These are phyloP conservation scores for Zaprionus ghesquierei DNA, from an alignment of 1,140 invertebrate species.

Conservation along the genomic window DNA sequence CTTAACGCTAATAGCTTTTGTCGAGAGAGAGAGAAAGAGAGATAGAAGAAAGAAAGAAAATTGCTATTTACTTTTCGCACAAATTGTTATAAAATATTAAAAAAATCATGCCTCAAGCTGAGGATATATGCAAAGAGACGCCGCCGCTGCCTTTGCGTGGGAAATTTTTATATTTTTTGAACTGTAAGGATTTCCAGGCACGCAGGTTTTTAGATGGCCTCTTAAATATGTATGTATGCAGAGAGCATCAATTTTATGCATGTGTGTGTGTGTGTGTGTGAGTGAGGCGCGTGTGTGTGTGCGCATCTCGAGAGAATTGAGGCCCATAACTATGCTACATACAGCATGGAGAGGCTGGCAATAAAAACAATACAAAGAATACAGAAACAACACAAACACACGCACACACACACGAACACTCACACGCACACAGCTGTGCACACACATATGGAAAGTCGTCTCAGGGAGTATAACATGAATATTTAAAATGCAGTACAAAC, in stretches of 20 bases:
- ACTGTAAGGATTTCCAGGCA: constrained; percentile 36
- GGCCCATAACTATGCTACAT: constrained; percentile 35
- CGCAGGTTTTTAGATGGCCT: constrained; percentile 31
- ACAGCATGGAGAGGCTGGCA: background rate
- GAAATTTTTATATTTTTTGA: constrained; percentile 11
- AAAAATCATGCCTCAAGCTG: constrained; percentile 60
- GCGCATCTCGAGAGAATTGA: constrained; percentile 41
- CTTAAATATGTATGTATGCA: constrained; percentile 68
- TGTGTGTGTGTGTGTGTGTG: constrained; percentile 30
- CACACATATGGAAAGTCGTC: constrained; percentile 25
- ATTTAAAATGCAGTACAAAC: constrained; percentile 59
- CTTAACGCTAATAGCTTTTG: constrained; percentile 40
- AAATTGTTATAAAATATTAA: constrained; percentile 77
- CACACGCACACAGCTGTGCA: background rate
- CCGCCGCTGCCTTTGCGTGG: constrained; percentile 51
- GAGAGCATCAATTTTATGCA: constrained; percentile 33
- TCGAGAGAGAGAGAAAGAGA: background rate
- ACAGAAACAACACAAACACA: background rate
- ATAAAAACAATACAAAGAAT: constrained; percentile 10
- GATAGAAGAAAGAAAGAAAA: background rate
- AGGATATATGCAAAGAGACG: constrained; percentile 14
- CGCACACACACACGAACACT: background rate
- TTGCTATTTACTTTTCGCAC: constrained; percentile 52
- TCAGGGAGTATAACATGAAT: constrained; percentile 57
- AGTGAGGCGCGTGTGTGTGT: background rate